phyloP scores from a whole-genome alignment of 2,113 vertebrate genomes.

The Cynopterus brachyotis region DNA sequence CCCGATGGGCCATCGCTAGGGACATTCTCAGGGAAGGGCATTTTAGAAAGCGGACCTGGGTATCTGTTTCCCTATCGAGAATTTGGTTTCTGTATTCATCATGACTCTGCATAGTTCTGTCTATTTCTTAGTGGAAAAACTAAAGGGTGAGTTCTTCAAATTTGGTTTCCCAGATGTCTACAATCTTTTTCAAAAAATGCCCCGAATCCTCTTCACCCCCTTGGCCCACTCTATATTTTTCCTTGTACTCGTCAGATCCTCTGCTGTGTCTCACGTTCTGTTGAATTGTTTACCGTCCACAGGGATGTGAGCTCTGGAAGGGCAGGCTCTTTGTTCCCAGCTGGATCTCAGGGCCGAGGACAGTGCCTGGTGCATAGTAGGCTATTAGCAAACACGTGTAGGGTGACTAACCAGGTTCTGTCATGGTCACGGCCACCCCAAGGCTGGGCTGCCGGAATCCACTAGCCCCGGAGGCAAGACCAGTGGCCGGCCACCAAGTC shows the following conservation, averaged over 20 bases:
- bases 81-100: accelerated
- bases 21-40: not conserved
- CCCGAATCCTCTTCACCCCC: too few species aligned
- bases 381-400: not conserved
- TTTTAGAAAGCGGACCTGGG: not conserved
- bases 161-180: not conserved
- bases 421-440: accelerated
- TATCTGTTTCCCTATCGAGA: not conserved
- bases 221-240: not conserved
- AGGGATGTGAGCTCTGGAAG: accelerated
- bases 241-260: accelerated
- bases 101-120: too few species aligned
- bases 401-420: accelerated
- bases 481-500: not conserved
- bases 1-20: accelerated
- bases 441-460: not conserved
- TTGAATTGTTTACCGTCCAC: accelerated
- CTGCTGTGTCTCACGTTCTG: accelerated
- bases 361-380: not conserved
- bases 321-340: not conserved
- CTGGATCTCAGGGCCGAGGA: not conserved
- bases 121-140: not conserved
- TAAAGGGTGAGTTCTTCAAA: not conserved
- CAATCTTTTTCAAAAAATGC: not conserved
- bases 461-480: not conserved